Evolutionary conservation across 2,113 vertebrate species (phyloP).

Genomic region (Chrysemys picta): DNA sequence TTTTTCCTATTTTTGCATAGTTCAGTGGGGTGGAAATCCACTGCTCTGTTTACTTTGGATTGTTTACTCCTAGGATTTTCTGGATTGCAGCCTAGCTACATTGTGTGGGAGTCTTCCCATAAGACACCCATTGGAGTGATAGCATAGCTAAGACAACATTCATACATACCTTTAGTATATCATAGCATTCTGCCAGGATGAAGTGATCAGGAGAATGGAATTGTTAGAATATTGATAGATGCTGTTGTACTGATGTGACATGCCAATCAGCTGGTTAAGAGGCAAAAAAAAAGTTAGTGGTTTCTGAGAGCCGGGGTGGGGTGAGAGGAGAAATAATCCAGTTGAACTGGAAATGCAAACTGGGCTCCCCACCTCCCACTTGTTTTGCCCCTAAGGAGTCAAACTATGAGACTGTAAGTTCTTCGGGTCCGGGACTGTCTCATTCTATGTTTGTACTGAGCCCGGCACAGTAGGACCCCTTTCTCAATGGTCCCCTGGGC

Average conservation of each 20-base stretch:
- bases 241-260: constrained; percentile 2
- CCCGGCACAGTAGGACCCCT: not conserved
- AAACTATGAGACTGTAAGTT: not conserved
- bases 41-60: not conserved
- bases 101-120: constrained; percentile 30
- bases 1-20: not conserved
- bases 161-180: not conserved
- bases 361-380: constrained; percentile 29
- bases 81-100: not conserved
- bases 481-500: not conserved
- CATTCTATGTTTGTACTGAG: not conserved
- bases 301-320: constrained; percentile 43
- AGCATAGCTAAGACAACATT: accelerated
- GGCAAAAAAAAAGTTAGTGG: constrained; percentile 43
- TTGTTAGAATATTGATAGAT: constrained; percentile 41
- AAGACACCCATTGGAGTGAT: not conserved
- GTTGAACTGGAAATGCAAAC: constrained; percentile 64
- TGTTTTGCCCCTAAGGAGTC: not conserved
- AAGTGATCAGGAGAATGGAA: constrained; percentile 5
- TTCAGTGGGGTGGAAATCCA: not conserved
- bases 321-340: constrained; percentile 20
- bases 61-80: not conserved
- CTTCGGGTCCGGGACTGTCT: constrained; percentile 36
- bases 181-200: constrained; percentile 46
- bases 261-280: constrained; percentile 43